Conservation (phyloP, 2,888 invertebrate species). For the Podotricha telesiphe region DNA sequence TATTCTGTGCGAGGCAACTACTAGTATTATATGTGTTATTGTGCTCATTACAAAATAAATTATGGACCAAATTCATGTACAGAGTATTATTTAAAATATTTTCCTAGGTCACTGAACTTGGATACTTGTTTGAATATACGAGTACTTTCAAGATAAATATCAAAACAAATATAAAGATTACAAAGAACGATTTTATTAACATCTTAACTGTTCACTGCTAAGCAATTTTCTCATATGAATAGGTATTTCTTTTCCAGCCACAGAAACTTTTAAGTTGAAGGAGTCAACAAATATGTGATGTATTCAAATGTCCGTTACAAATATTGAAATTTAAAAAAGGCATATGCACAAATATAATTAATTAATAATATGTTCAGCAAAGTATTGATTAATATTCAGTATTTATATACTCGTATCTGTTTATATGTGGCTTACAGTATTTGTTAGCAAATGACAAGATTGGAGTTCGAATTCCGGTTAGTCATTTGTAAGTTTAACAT, state of each 20-base stretch:
- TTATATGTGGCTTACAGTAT: too few relatives aligned
- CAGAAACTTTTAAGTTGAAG: conserved; percentile 1
- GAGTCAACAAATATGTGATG: neutral
- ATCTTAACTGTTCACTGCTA: conserved; percentile 4
- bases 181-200: conserved; percentile 6
- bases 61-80: neutral
- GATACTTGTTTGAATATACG: conserved; percentile 1
- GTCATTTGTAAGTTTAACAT: too few relatives aligned
- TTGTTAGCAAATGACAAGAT: too few relatives aligned
- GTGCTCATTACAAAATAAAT: neutral
- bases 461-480: too few relatives aligned
- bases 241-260: neutral
- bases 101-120: neutral
- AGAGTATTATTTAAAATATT: too few relatives aligned
- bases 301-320: neutral
- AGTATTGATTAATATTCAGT: too few relatives aligned
- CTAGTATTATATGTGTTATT: too few relatives aligned
- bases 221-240: conserved; percentile 1
- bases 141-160: conserved; percentile 5
- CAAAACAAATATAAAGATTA: conserved; percentile 8
- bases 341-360: too few relatives aligned
- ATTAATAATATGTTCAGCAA: too few relatives aligned
- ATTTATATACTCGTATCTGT: too few relatives aligned
- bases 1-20: too few relatives aligned
- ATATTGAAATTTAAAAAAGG: neutral